Evolutionary conservation across 1,140 invertebrate genomes (phyloP).

Genomic region (Drosophila hydei): DNA sequence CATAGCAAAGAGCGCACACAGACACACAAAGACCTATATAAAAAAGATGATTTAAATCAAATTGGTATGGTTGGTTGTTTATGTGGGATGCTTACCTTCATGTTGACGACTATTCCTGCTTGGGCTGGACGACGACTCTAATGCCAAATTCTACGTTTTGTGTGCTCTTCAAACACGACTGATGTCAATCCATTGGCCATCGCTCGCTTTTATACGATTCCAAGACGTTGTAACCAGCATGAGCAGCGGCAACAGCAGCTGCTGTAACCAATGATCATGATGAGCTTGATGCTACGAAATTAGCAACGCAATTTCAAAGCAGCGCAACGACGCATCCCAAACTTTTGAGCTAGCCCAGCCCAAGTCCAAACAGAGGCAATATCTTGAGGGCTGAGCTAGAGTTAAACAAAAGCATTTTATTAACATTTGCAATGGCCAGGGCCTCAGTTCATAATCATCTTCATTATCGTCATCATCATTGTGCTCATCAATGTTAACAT

Average conservation of each 20-base stretch:
- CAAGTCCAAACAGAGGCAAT: slow-evolving; percentile 4
- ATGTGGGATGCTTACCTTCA: slow-evolving; percentile 59
- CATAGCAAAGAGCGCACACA: slow-evolving; percentile 74
- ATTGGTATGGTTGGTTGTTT: neutral
- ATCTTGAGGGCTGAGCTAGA: neutral
- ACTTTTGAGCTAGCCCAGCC: slow-evolving; percentile 12
- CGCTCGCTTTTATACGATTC: slow-evolving; percentile 65
- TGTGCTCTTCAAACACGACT: slow-evolving; percentile 62
- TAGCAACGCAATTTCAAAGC: slow-evolving; percentile 28
- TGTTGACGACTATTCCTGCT: slow-evolving; percentile 67
- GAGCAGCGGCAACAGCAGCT: neutral
- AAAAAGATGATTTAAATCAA: neutral
- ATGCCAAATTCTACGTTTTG: slow-evolving; percentile 50
- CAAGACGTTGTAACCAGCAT: slow-evolving; percentile 24
- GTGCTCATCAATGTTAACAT: neutral
- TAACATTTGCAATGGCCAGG: slow-evolving; percentile 61
- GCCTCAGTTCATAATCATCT: slow-evolving; percentile 7
- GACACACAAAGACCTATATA: slow-evolving; percentile 69
- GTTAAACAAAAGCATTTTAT: slow-evolving; percentile 69
- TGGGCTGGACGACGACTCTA: slow-evolving; percentile 46
- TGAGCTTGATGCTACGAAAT: slow-evolving; percentile 24
- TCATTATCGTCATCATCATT: slow-evolving; percentile 2
- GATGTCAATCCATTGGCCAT: slow-evolving; percentile 51
- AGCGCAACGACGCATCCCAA: slow-evolving; percentile 23
- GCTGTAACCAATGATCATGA: slow-evolving; percentile 30